Conservation (phyloP, 2,113 vertebrate genomes). For the Saimiri boliviensis region DNA sequence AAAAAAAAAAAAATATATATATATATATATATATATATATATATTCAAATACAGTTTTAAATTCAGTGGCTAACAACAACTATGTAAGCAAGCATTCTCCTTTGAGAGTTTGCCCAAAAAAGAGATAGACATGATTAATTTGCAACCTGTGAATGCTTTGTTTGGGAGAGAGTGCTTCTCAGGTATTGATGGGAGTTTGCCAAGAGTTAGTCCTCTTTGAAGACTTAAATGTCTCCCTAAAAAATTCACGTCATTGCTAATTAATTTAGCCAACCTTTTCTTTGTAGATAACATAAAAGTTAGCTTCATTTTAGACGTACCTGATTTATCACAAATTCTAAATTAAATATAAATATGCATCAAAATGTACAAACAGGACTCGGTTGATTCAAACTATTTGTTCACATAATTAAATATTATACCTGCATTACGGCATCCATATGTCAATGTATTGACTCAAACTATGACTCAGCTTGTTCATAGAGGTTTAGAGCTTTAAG, state of each 20-base stretch:
- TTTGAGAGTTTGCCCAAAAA: neutral
- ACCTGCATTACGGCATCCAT: neutral
- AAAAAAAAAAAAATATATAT: no score
- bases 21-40: neutral
- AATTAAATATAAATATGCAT: neutral
- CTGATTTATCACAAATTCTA: neutral
- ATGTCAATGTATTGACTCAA: neutral
- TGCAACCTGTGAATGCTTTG: neutral
- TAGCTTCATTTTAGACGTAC: neutral
- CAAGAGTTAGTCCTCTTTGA: slow-evolving; percentile 14
- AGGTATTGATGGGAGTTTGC: neutral
- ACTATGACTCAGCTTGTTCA: neutral
- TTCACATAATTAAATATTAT: slow-evolving; percentile 32
- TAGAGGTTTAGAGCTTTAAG: neutral
- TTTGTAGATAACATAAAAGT: slow-evolving; percentile 25
- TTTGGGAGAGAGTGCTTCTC: neutral
- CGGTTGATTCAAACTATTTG: neutral
- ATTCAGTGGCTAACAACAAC: neutral
- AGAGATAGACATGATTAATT: neutral
- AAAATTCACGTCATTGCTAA: neutral
- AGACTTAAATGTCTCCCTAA: neutral
- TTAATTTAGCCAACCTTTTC: slow-evolving; percentile 20
- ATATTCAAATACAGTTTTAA: neutral
- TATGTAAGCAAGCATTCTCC: neutral
- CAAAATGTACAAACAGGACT: slow-evolving; percentile 15